These are phyloP conservation scores for Xenopus borealis DNA, from an alignment of 2,113 vertebrate species.

Conservation along the genomic window DNA sequence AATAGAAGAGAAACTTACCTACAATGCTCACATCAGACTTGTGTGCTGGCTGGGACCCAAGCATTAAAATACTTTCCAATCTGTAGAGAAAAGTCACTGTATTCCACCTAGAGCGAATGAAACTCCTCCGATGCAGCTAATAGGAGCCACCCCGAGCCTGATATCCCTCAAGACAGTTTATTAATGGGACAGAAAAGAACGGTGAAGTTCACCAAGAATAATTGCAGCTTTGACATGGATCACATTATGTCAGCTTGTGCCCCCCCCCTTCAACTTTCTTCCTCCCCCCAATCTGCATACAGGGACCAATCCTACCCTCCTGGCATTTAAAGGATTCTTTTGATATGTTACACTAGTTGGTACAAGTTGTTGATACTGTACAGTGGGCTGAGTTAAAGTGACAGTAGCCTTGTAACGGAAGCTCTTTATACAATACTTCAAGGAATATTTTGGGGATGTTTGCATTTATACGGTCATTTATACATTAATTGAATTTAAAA, in stretches of 20 bases:
- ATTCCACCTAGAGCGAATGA: background rate
- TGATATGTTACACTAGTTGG: background rate
- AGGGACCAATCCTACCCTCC: background rate
- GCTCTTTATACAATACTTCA: background rate
- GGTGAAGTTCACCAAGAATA: slow-evolving; percentile 23
- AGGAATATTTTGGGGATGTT: no score
- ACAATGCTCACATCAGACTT: background rate
- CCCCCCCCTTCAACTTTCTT: background rate
- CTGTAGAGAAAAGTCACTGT: background rate
- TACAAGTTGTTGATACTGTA: background rate
- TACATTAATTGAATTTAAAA: no score
- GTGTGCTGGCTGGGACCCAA: background rate
- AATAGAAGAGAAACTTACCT: background rate
- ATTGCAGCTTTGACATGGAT: slow-evolving; percentile 24
- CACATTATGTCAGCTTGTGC: slow-evolving; percentile 16
- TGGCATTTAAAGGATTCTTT: slow-evolving; percentile 19
- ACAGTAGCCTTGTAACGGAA: background rate
- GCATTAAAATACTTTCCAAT: background rate
- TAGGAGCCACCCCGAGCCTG: background rate
- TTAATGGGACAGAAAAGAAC: background rate
- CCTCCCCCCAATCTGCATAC: background rate
- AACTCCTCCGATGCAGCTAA: background rate
- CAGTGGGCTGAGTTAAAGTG: background rate
- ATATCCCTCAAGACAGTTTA: background rate
- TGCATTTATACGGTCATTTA: no score